Conservation (phyloP, 2,888 invertebrate genomes). For the Malthinus flaveolus region DNA sequence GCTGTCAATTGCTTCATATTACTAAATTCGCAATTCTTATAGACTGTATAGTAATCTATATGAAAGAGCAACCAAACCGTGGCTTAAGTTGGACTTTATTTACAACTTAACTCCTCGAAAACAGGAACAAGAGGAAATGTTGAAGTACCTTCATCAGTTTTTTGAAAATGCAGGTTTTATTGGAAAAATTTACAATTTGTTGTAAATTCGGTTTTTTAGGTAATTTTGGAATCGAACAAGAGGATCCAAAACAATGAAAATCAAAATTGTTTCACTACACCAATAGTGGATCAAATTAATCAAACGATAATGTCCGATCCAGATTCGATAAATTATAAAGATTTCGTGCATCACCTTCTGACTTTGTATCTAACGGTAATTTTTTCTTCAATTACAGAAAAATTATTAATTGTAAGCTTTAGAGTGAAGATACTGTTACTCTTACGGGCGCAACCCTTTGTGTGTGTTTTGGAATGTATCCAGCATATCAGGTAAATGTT, state of each 20-base stretch:
- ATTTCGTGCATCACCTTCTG: constrained; percentile 38
- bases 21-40: background rate
- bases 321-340: constrained; percentile 29
- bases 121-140: background rate
- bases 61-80: constrained; percentile 19
- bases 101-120: constrained; percentile 19
- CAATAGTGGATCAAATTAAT: constrained; percentile 38
- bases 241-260: background rate
- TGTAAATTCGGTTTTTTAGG: background rate
- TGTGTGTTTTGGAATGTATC: constrained; percentile 47
- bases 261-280: background rate
- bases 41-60: constrained; percentile 21
- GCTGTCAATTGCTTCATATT: too few relatives aligned
- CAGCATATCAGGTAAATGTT: constrained; percentile 43
- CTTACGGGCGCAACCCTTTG: constrained; percentile 36
- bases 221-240: background rate
- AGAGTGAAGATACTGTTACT: constrained; percentile 45
- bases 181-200: background rate
- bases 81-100: constrained; percentile 21
- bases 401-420: constrained; percentile 21
- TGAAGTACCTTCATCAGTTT: background rate
- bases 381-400: background rate
- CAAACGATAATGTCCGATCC: constrained; percentile 36
- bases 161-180: background rate
- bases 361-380: constrained; percentile 42